Evolutionary conservation across 2,113 vertebrate genomes (phyloP).

Genomic region (Mesembrinibis cayennensis): DNA sequence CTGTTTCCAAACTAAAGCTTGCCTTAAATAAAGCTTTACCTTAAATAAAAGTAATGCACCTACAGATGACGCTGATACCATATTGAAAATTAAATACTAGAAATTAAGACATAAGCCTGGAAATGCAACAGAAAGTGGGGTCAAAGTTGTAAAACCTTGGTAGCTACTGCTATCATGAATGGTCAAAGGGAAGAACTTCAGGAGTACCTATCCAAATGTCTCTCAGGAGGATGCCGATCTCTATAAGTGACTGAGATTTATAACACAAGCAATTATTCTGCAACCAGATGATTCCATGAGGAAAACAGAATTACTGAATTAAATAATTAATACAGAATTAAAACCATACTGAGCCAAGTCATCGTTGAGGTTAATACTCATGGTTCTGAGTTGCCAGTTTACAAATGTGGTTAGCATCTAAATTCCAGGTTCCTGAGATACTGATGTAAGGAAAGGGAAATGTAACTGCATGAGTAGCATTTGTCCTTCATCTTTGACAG

Average conservation of each 20-base stretch:
- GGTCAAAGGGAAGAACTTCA: neutral
- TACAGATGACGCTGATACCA: neutral
- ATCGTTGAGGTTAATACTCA: neutral
- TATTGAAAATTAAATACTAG: neutral
- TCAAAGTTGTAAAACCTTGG: neutral
- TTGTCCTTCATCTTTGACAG: neutral
- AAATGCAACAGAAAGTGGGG: neutral
- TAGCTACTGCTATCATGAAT: neutral
- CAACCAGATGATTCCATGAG: neutral
- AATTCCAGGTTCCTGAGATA: neutral
- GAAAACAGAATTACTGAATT: neutral
- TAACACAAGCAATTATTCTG: neutral
- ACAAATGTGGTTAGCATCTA: neutral
- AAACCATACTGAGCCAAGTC: neutral
- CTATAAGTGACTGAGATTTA: neutral
- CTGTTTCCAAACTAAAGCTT: neutral
- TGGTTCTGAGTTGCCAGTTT: neutral
- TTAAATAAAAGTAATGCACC: neutral
- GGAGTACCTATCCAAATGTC: fast-evolving
- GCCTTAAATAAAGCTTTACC: no score
- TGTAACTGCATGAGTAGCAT: neutral
- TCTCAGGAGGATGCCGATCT: neutral
- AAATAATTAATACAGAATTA: no score
- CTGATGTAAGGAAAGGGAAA: neutral
- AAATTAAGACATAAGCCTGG: neutral